Evolutionary conservation across 2,797 vertebrate species (phyloP), one percentile per base, ranked within the genome.

Genomic region (Acanthiza pusilla): DNA sequence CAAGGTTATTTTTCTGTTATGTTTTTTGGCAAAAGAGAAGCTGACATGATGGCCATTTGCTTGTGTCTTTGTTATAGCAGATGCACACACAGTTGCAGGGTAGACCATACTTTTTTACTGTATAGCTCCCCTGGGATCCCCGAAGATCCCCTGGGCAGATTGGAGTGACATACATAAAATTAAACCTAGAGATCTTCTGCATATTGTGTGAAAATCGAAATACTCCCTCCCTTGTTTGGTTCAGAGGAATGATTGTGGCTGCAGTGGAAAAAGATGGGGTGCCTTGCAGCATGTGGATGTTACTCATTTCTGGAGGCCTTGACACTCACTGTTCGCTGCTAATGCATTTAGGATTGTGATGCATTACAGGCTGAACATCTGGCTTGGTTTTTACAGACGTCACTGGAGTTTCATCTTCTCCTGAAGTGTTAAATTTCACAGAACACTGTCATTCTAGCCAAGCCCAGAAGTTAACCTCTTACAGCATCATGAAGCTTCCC

Each of bases 381-480:
- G 92, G 66, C 66, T 84, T 92, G 86, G 18, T 83, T 91, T 95
- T 94, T 78, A 81, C 70, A 55, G 86, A 43, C 80, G 65, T 73
- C 40, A 11, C 85, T 73, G 15, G n/a, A 65, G 85, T 84, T 36
- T 81, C 62, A 40, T 91, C 83, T 90, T 93, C 77, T 95, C 80
- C 32, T 48, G 23, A 90, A 81, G 91, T 92, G 93, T 95, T 91
- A 78, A 91, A 92, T 92, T 96, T 82, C 86, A 78, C 77, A 84
- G 60, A 84, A 72, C 60, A 8, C 60, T 84, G 80, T 75, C 73
- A 88, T 86, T 78, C 47, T 71, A 78, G 54, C 43, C 62, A 65
- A 68, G 72, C 36, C 4, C 7, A 66, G 60, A 83, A 60, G 26
- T 74, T 88, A 83, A 78, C 54, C 61, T 93, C 73, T 88, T 88